Base-by-base conservation (phyloP, 2,797 vertebrate species). In the Rhynchonycteris naso region DNA sequence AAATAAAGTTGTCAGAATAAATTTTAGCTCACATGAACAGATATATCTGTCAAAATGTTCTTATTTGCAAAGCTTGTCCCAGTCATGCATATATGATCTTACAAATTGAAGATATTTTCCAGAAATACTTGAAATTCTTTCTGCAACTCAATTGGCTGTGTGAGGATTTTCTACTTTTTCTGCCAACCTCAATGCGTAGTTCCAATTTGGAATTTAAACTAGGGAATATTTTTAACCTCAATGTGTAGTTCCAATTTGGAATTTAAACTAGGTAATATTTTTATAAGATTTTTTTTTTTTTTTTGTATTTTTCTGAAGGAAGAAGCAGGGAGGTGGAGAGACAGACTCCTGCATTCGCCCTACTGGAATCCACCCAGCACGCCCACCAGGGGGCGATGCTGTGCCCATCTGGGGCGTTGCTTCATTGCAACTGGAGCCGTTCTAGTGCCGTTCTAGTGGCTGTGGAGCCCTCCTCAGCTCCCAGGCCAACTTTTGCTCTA, bases 51-150 rank as follows among this genome's bases (percentile, higher is more conserved):
- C 43, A 96, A 69, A 85, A 95, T 91, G 72, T 38, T 19, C 58
- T 75, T 91, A 65, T 97, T 91, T 94, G 76, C 26, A 95, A 43
- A 95, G 74, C 63, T 82, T 93, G 66, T 86, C 52, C 75, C 35
- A 56, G 56, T 93, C 83, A 80, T 80, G 50, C 50, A 43, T 91
- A 52, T 69, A 52, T 69, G 65, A 65, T 81, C 88, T 96, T 33
- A 90, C 54, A 94, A 75, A 89, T 75, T 71, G 79, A 94, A 90
- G 87, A 68, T 74, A 83, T 95, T 61, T 93, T 95, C 72, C 88
- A 94, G 88, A 96, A 96, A 96, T 96, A 94, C 56, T 96, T 97
- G 88, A 93, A 93, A 96, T 96, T 96, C 65, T 95, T 97, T 84
- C 68, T 96, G 52, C 43, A 93, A 58, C 88, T 90, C 47, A 78